These are phyloP conservation scores for Lomographa bimaculata DNA, from an alignment of 2,888 invertebrate species.

Conservation along the genomic window DNA sequence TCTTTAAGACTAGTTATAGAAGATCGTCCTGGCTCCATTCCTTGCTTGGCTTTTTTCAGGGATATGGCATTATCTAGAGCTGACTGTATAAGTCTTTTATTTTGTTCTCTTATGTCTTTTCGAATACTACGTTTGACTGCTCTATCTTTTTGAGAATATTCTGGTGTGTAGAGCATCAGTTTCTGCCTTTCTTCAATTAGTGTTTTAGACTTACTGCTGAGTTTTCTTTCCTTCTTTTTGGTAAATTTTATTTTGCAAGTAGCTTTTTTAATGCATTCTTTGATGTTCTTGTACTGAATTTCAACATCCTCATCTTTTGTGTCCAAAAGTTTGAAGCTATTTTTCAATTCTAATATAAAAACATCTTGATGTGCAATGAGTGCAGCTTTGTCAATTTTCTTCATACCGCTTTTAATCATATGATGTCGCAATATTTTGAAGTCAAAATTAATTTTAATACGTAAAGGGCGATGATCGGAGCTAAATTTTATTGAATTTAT, in stretches of 20 bases:
- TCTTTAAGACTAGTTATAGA: too few relatives aligned
- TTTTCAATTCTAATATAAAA: slow-evolving; percentile 3
- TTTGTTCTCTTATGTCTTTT: not conserved
- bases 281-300: slow-evolving; percentile 1
- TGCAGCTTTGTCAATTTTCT: not conserved
- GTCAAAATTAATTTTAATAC: not conserved
- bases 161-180: not conserved
- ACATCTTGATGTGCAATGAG: not conserved
- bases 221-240: not conserved
- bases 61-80: not conserved
- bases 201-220: not conserved
- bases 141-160: too few relatives aligned
- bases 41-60: too few relatives aligned
- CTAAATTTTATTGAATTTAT: slow-evolving; percentile 1
- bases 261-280: not conserved
- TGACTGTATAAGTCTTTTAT: not conserved
- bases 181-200: not conserved
- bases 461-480: slow-evolving; percentile 1
- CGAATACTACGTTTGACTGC: too few relatives aligned
- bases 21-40: too few relatives aligned
- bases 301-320: not conserved
- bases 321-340: slow-evolving; percentile 1
- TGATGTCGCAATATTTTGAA: not conserved
- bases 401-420: slow-evolving; percentile 2
- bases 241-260: not conserved